Evolutionary conservation across 2,888 invertebrate genomes (phyloP), one percentile per base, ranked within the genome.

Genomic region (Craniophora ligustri): DNA sequence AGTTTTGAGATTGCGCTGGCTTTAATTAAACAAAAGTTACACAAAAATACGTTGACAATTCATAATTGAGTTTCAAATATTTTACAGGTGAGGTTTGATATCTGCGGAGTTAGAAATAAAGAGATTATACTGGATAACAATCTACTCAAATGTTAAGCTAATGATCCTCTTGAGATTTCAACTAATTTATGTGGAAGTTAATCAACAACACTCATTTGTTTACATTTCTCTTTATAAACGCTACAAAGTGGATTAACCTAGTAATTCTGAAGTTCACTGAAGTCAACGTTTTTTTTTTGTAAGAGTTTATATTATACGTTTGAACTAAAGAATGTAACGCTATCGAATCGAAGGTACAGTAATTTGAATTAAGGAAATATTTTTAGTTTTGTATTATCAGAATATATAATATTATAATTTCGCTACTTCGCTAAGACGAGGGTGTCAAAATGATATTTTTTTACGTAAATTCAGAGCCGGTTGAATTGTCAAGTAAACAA

Each of bases 11-110:
- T 72, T 44, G 39, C 49, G 56, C 18, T 61, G 30, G 45, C 56
- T 66, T 62, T 67, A 62, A 78, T 76, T 76, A 73, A 49, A 63
- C 40, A 35, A 67, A 51, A 66, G 51, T 60, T 42, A 46, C 1
- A 46, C 35, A 46, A 60, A 76, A 73, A 68, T 51, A 64, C 42
- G 41, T 64, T 71, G 68, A 68, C 68, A 61, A 55, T 67, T 61
- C 30, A 16, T 64, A 64, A 74, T 68, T 69, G 48, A 64, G 58
- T 72, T 68, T 51, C 14, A 10, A 65, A 57, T 13, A 46, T 41
- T 49, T 39, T 55, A 14, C 45, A 70, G 48, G 55, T 57, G 26
- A 32, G 16, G 16, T 23, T 18, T 45, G 19, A 31, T 45, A 38
- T 54, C 41, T 45, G 32, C 14, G 5, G 57, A 34, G 38, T 66